phyloP scores from a whole-genome alignment of 2,888 invertebrate species.

The Acleris sparsana region DNA sequence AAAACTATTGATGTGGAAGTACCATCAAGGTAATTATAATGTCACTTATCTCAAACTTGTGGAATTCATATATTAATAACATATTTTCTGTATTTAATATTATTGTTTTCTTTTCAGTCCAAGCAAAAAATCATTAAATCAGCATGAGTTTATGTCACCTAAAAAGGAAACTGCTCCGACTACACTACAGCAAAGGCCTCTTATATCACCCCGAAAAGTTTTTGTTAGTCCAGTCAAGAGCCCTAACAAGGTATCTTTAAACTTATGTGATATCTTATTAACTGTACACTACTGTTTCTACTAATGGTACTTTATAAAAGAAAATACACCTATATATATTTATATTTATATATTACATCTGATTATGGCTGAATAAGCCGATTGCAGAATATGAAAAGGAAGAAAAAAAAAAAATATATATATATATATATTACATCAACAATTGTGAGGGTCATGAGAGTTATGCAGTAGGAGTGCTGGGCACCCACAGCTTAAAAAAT shows the following conservation, averaged over 20 bases:
- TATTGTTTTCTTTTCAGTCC: conserved; percentile 82
- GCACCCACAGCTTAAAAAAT: too few species aligned
- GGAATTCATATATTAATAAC: neutral
- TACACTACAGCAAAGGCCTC: conserved; percentile 67
- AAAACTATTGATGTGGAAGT: conserved; percentile 90
- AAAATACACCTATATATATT: too few species aligned
- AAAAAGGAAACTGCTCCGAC: conserved; percentile 76
- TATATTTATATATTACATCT: too few species aligned
- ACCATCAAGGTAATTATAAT: conserved; percentile 84
- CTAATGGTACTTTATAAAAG: too few species aligned
- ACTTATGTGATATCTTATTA: neutral
- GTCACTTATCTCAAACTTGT: neutral
- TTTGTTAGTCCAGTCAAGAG: conserved; percentile 85
- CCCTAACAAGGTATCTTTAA: conserved; percentile 80
- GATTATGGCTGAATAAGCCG: too few species aligned
- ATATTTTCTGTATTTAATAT: conserved; percentile 6
- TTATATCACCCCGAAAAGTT: conserved; percentile 86
- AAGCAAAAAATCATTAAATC: conserved; percentile 70
- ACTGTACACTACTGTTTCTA: too few species aligned
- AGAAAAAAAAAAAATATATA: too few species aligned
- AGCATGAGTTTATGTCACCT: conserved; percentile 80
- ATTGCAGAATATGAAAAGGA: too few species aligned
- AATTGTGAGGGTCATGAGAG: too few species aligned
- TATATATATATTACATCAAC: too few species aligned
- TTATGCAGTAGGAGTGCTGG: too few species aligned